These are phyloP conservation scores for Chroicocephalus ridibundus DNA, from an alignment of 2,113 vertebrate genomes.

Conservation along the genomic window DNA sequence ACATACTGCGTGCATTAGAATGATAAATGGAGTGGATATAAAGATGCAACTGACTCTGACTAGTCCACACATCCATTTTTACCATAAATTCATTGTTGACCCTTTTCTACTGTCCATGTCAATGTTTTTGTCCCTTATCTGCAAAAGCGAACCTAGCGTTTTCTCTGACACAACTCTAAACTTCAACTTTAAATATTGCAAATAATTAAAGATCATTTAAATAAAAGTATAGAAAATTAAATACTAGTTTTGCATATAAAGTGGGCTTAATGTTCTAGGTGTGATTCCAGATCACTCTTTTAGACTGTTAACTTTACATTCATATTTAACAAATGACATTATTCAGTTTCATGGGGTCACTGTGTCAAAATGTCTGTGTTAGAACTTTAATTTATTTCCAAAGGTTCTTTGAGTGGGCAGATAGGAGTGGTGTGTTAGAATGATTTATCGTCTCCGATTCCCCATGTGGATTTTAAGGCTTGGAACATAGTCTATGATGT, in stretches of 20 bases:
- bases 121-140: background rate
- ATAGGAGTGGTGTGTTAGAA: conserved; percentile 53
- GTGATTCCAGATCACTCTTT: conserved; percentile 55
- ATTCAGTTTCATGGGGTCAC: conserved; percentile 76
- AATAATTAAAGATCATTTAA: conserved; percentile 64
- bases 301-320: conserved; percentile 64
- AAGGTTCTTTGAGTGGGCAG: conserved; percentile 59
- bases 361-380: conserved; percentile 77
- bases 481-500: background rate
- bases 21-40: background rate
- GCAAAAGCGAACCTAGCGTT: background rate
- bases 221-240: conserved; percentile 61
- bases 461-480: conserved; percentile 40
- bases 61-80: background rate
- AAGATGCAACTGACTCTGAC: background rate
- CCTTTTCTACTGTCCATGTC: background rate
- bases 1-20: background rate
- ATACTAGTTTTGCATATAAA: conserved; percentile 65
- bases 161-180: conserved; percentile 28
- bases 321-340: conserved; percentile 75
- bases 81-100: background rate
- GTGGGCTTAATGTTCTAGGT: conserved; percentile 53
- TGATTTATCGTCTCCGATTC: conserved; percentile 56
- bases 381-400: conserved; percentile 76
- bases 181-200: conserved; percentile 28